A percentile compares a stretch with the other conserved stretches of the same genome.
Conservation (phyloP, 2,888 invertebrate genomes). For the Cerceris ruficornis region DNA sequence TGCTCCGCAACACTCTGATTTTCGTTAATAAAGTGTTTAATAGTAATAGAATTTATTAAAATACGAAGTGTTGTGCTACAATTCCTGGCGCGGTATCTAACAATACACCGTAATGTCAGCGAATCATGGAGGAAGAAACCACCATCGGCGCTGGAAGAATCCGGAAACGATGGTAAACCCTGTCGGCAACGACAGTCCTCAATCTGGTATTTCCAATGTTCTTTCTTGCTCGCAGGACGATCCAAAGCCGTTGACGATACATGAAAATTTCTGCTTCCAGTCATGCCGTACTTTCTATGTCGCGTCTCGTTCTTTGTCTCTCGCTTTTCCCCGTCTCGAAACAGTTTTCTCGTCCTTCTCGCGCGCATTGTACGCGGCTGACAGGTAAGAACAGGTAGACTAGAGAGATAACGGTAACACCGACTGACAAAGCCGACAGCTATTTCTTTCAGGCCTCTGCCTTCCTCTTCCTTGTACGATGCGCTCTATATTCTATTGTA, state of each 20-base stretch:
- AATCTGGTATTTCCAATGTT: no score
- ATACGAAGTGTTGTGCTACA: no score
- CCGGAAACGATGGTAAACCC: no score
- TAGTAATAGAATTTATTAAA: no score
- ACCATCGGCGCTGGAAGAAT: no score
- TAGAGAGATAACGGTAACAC: slow-evolving; percentile 63
- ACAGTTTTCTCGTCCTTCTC: slow-evolving; percentile 24
- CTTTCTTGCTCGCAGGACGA: no score
- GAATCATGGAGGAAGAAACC: no score
- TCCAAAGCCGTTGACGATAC: slow-evolving; percentile 1
- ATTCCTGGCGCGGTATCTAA: no score
- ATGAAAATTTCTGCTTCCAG: slow-evolving; percentile 25
- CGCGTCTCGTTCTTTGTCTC: slow-evolving; percentile 17
- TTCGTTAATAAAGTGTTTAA: no score
- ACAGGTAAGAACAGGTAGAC: slow-evolving; percentile 52
- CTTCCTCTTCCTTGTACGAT: slow-evolving; percentile 20
- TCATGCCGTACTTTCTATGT: slow-evolving; percentile 28
- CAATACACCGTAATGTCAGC: no score
- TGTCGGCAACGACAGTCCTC: no score
- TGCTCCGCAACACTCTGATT: no score
- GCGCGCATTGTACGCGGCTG: slow-evolving; percentile 30
- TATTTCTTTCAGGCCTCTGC: slow-evolving; percentile 51
- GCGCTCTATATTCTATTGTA: slow-evolving; percentile 55
- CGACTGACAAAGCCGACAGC: slow-evolving; percentile 61
- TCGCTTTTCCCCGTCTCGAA: neutral